A percentile compares a stretch with the other conserved stretches of the same genome.
Conservation (phyloP, 2,888 invertebrate genomes). For the Agonopterix subpropinquella region DNA sequence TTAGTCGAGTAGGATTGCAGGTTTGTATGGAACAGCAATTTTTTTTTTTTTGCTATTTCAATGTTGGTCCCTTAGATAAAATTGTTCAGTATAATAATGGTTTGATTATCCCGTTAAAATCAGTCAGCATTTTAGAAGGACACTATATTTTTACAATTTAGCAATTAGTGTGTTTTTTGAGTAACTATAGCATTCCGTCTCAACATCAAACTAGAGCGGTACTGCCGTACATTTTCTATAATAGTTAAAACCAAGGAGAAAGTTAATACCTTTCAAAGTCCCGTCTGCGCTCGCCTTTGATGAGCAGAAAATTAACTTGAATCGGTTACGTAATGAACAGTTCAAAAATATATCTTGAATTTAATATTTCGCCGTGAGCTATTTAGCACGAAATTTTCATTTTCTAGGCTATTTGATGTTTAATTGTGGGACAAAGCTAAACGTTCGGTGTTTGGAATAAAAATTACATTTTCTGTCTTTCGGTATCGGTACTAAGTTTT, state of each 20-base stretch:
- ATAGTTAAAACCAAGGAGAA: neutral
- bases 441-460: conserved; percentile 9
- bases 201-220: too few relatives aligned
- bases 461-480: conserved; percentile 17
- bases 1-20: too few relatives aligned
- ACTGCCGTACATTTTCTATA: too few relatives aligned
- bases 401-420: conserved; percentile 28
- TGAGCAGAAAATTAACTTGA: conserved; percentile 28
- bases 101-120: too few relatives aligned
- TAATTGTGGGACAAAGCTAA: conserved; percentile 25
- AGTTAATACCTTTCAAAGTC: neutral
- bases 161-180: too few relatives aligned
- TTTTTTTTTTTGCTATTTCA: too few relatives aligned
- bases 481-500: neutral
- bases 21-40: too few relatives aligned
- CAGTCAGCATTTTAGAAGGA: too few relatives aligned
- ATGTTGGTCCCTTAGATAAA: too few relatives aligned
- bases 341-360: conserved; percentile 39
- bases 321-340: conserved; percentile 35
- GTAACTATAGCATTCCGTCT: too few relatives aligned
- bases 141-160: too few relatives aligned
- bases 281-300: conserved; percentile 14
- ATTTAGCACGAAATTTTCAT: conserved; percentile 39
- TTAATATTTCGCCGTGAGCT: conserved; percentile 42
- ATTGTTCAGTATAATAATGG: too few relatives aligned